Conservation (phyloP, 2,797 vertebrate genomes). For the Pipistrellus pygmaeus region DNA sequence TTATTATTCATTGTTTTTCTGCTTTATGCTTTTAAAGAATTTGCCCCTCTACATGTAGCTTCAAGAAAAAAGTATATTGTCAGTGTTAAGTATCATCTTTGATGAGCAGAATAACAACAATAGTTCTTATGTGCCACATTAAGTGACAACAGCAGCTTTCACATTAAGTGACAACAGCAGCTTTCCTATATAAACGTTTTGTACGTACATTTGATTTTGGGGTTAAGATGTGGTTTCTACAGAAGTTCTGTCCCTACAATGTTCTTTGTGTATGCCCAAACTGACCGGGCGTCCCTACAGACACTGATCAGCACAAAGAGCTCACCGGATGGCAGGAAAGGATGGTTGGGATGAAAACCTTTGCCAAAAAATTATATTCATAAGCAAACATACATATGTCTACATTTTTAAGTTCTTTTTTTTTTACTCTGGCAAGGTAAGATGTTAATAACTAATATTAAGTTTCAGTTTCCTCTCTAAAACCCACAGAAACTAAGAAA, state of each 20-base stretch:
- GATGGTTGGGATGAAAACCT: not conserved
- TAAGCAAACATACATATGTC: not conserved
- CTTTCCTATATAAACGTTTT: not conserved
- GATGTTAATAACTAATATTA: not conserved
- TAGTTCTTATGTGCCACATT: not conserved
- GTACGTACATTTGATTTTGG: not conserved
- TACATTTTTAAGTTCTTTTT: not conserved
- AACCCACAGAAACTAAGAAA: conserved; percentile 29
- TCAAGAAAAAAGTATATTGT: not conserved
- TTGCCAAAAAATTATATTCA: not conserved
- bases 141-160: not conserved
- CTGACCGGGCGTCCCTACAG: not conserved
- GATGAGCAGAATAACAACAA: not conserved
- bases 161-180: not conserved
- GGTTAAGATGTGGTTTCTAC: not conserved
- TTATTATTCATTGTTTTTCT: not conserved
- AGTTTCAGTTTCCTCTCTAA: conserved; percentile 50
- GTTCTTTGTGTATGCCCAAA: not conserved
- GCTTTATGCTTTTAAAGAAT: not conserved
- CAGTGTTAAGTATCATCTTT: not conserved
- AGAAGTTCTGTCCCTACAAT: not conserved
- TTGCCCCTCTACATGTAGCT: too few species aligned
- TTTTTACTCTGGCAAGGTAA: not conserved
- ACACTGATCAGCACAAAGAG: not conserved
- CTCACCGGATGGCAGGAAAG: not conserved